A percentile compares a stretch with the other conserved stretches of the same genome.
These are phyloP conservation scores for Amaurobius ferox DNA, from an alignment of 2,888 invertebrate genomes.

Conservation along the genomic window DNA sequence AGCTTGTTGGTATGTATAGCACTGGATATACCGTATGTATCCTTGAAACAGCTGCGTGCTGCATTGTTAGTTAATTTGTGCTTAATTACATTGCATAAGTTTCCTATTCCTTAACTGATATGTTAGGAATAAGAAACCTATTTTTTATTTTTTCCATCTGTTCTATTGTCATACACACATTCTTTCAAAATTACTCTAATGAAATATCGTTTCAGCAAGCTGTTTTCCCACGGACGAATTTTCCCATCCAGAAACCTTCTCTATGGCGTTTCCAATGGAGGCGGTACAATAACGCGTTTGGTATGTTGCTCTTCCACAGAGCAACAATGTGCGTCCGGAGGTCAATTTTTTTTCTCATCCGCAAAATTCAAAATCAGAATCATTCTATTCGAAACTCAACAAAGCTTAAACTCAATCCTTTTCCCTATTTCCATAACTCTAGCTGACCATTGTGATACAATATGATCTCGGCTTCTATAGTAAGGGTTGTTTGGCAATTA, in stretches of 20 bases:
- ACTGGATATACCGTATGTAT: too few species aligned
- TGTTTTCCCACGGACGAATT: background rate
- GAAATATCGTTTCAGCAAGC: background rate
- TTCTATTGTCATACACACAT: too few species aligned
- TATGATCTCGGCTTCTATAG: background rate
- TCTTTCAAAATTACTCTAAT: background rate
- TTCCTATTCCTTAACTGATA: too few species aligned
- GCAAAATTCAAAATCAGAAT: slow-evolving; percentile 13
- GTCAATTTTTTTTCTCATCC: slow-evolving; percentile 11
- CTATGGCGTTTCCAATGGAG: background rate
- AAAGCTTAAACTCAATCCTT: slow-evolving; percentile 19
- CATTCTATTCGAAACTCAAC: slow-evolving; percentile 9
- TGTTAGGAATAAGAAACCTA: too few species aligned
- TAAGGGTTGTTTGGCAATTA: slow-evolving; percentile 14
- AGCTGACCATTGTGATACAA: slow-evolving; percentile 23
- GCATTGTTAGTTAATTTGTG: too few species aligned
- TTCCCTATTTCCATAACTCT: slow-evolving; percentile 13
- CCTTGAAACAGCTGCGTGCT: too few species aligned
- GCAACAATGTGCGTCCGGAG: slow-evolving; percentile 12
- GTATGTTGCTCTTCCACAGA: background rate
- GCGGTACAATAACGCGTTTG: background rate
- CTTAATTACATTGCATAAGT: too few species aligned
- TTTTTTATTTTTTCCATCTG: too few species aligned
- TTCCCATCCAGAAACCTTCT: background rate
- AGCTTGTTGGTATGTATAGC: too few species aligned